A percentile compares a stretch with the other conserved stretches of the same genome.
These are phyloP conservation scores for Cydia fagiglandana DNA, from an alignment of 1,140 invertebrate species.

Conservation along the genomic window DNA sequence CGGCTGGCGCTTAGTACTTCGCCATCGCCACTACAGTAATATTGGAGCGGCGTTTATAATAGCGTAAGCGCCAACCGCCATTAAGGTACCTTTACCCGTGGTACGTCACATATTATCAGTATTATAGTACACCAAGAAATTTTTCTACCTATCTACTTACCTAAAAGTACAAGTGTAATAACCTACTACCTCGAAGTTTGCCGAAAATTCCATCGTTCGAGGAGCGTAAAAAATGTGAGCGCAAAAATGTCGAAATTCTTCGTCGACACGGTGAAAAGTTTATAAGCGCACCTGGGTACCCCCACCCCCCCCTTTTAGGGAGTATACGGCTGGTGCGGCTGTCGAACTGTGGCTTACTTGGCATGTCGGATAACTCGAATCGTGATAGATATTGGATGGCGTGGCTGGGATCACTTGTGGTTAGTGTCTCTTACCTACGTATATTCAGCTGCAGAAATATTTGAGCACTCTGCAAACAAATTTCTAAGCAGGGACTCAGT, in stretches of 20 bases:
- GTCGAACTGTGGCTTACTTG: background rate
- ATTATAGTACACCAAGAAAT: no score
- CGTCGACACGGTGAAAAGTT: background rate
- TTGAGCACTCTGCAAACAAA: no score
- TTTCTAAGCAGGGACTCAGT: no score
- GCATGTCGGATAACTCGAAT: background rate
- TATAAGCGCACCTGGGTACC: constrained; percentile 1
- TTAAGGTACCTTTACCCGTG: no score
- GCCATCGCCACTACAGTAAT: no score
- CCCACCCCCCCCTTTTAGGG: background rate
- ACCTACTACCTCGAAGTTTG: background rate
- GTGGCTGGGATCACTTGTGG: background rate
- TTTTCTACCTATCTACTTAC: no score
- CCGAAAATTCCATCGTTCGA: constrained; percentile 15
- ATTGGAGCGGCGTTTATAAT: no score
- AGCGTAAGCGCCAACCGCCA: no score
- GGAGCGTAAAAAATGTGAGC: background rate
- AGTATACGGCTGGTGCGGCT: background rate
- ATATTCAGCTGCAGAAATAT: no score
- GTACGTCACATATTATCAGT: background rate
- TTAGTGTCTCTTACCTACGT: background rate
- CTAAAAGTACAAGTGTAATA: background rate
- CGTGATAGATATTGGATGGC: background rate
- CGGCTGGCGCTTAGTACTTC: no score
- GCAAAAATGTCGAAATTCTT: background rate